phyloP scores from a whole-genome alignment of 2,113 vertebrate species.

The Triplophysa tibetana region DNA sequence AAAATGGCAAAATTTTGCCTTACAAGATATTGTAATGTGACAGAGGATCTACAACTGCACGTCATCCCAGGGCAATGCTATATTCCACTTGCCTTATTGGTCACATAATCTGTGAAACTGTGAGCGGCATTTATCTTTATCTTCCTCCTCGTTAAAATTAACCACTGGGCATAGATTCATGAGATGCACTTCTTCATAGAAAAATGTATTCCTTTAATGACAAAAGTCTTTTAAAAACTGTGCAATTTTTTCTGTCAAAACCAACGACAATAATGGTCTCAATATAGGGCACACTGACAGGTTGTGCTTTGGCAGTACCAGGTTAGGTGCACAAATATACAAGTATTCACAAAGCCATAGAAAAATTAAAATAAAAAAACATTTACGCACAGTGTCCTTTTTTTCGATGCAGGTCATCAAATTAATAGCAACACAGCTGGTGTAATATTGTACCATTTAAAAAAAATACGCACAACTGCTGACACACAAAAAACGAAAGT shows the following conservation, averaged over 20 bases:
- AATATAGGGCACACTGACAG: slow-evolving; percentile 46
- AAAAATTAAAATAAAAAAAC: slow-evolving; percentile 33
- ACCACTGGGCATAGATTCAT: background rate
- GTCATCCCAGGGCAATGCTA: slow-evolving; percentile 6
- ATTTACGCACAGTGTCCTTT: slow-evolving; percentile 36
- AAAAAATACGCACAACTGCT: slow-evolving; percentile 24
- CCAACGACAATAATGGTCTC: slow-evolving; percentile 40
- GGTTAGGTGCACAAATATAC: slow-evolving; percentile 46
- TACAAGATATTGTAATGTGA: background rate
- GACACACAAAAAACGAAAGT: slow-evolving; percentile 19
- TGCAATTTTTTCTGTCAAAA: slow-evolving; percentile 77
- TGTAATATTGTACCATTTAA: slow-evolving; percentile 35
- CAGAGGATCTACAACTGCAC: background rate
- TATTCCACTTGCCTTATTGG: background rate
- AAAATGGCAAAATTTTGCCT: background rate
- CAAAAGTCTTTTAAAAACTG: slow-evolving; percentile 91
- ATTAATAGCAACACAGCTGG: slow-evolving; percentile 35
- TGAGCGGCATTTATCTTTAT: slow-evolving; percentile 4
- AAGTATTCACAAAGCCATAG: slow-evolving; percentile 38
- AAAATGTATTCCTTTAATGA: slow-evolving; percentile 90
- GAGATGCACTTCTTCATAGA: slow-evolving; percentile 58
- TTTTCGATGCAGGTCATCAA: slow-evolving; percentile 32
- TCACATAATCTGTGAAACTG: background rate
- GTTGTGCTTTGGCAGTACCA: slow-evolving; percentile 55
- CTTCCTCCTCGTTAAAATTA: slow-evolving; percentile 4